Evolutionary conservation across 2,113 vertebrate genomes (phyloP).

Genomic region (Crocuta crocuta): DNA sequence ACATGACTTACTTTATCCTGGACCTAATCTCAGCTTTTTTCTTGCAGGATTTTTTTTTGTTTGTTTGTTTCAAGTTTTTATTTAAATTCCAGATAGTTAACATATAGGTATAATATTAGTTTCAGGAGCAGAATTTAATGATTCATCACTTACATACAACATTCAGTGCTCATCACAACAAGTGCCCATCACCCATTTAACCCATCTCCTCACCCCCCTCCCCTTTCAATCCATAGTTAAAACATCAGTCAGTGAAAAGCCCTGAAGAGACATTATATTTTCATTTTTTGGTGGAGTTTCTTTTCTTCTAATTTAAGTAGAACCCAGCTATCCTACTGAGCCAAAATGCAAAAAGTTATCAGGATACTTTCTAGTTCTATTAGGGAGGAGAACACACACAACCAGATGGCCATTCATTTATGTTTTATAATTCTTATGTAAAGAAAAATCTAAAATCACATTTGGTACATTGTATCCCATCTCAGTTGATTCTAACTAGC

Average conservation of each 20-base stretch:
- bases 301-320: conserved; percentile 42
- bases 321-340: not conserved
- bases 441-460: not conserved
- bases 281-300: conserved; percentile 59
- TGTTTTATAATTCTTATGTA: conserved; percentile 12
- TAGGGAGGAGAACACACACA: not conserved
- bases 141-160: not conserved
- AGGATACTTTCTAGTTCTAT: conserved; percentile 18
- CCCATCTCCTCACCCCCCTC: not conserved
- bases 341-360: not conserved
- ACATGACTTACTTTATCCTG: conserved; percentile 72
- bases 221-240: conserved; percentile 38
- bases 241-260: conserved; percentile 13
- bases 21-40: conserved; percentile 62
- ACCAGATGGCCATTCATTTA: conserved; percentile 14
- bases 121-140: not conserved
- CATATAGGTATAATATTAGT: not conserved
- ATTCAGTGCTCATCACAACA: not conserved
- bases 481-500: not conserved
- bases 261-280: conserved; percentile 47
- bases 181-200: not conserved
- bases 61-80: not conserved
- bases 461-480: not conserved
- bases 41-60: not conserved
- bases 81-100: not conserved